Percentiles rank a stretch among this genome's conserved stretches.
Evolutionary conservation across 2,797 vertebrate genomes (phyloP).

Genomic region (Bradypodion ventrale): DNA sequence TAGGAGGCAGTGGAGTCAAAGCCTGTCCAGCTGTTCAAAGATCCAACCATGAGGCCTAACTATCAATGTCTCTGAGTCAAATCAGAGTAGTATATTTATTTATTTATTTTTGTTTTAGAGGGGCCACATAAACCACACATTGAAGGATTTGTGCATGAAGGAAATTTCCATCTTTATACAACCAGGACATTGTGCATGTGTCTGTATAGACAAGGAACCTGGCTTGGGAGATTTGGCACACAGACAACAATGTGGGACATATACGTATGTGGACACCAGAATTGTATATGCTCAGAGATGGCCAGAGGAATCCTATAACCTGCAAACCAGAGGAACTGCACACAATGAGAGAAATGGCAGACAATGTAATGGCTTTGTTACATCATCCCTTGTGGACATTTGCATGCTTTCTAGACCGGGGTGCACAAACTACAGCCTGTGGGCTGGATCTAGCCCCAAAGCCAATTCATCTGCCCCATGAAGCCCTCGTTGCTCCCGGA

Average conservation of each 20-base stretch:
- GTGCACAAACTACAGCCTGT: no score
- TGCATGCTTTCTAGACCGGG: background rate
- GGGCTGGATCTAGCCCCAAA: no score
- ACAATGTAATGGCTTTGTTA: background rate
- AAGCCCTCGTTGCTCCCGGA: no score
- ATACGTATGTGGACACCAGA: background rate
- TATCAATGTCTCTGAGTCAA: background rate
- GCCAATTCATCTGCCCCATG: no score
- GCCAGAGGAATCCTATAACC: background rate
- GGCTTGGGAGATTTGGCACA: background rate
- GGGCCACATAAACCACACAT: no score
- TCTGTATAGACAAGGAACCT: no score
- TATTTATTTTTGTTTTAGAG: background rate
- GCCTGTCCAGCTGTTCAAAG: conserved; percentile 2
- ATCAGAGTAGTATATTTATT: background rate
- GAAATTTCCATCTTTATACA: background rate
- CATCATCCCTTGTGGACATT: background rate
- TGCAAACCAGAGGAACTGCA: background rate
- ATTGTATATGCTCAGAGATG: background rate
- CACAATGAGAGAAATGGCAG: background rate
- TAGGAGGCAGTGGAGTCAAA: background rate
- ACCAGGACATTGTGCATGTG: background rate
- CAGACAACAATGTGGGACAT: background rate
- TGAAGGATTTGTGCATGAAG: background rate
- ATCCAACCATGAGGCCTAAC: background rate